Conservation (phyloP, 1,140 invertebrate species). For the Aphelinus certus region DNA sequence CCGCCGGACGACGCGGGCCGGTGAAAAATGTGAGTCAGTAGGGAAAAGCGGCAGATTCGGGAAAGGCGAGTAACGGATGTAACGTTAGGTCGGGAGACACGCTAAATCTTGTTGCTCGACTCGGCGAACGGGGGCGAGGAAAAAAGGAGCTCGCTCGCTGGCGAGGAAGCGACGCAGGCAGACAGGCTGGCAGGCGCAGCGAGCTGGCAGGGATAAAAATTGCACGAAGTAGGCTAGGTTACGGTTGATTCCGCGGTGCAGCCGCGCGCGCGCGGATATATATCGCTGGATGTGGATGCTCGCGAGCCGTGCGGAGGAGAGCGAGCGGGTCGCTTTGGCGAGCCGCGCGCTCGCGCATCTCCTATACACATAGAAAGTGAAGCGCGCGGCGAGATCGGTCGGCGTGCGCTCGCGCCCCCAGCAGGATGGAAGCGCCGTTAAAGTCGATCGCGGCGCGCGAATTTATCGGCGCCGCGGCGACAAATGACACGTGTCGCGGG, state of each 20-base stretch:
- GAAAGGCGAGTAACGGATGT: constrained; percentile 10
- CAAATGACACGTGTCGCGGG: constrained; percentile 28
- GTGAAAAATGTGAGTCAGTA: neutral
- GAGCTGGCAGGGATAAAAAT: neutral
- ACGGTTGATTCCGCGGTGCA: constrained; percentile 22
- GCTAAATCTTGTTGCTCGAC: neutral
- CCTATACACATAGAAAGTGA: too few relatives aligned
- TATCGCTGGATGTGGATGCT: too few relatives aligned
- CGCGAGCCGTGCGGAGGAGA: neutral
- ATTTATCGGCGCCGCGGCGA: constrained; percentile 41
- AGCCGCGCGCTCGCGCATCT: too few relatives aligned
- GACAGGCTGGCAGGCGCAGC: neutral
- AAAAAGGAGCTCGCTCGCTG: neutral
- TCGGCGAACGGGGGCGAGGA: neutral
- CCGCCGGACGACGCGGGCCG: neutral
- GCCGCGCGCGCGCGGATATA: neutral
- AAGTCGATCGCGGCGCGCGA: constrained; percentile 25
- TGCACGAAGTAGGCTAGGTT: constrained; percentile 18
- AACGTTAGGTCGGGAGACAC: neutral
- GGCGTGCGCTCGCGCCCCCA: too few relatives aligned
- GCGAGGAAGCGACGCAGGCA: too few relatives aligned
- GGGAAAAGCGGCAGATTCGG: neutral
- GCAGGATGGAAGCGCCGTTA: constrained; percentile 11
- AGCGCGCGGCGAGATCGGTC: too few relatives aligned
- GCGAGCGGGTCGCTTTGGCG: neutral